Percentiles rank a stretch among this genome's conserved stretches.
Evolutionary conservation across 1,140 invertebrate genomes (phyloP).

Genomic region (Macrostomum lignano): DNA sequence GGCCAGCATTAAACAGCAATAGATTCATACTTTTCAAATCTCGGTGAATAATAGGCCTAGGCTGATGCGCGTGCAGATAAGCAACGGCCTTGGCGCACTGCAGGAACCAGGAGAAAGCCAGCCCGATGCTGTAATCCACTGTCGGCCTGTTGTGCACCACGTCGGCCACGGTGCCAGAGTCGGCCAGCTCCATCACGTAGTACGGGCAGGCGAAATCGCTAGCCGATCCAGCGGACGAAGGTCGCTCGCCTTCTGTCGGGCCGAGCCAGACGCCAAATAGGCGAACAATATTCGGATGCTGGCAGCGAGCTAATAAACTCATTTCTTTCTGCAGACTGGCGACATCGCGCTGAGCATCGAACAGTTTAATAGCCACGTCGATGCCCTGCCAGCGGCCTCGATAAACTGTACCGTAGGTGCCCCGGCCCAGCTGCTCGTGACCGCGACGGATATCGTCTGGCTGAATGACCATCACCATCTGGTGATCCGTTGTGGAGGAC

Average conservation of each 20-base stretch:
- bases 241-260: constrained; percentile 11
- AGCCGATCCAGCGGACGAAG: neutral
- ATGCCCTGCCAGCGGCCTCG: constrained; percentile 47
- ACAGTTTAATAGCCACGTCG: constrained; percentile 65
- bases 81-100: constrained; percentile 73
- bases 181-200: neutral
- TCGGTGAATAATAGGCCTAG: constrained; percentile 68
- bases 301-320: constrained; percentile 53
- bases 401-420: constrained; percentile 75
- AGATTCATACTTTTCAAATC: no score
- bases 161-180: constrained; percentile 4
- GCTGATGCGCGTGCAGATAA: constrained; percentile 73
- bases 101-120: constrained; percentile 44
- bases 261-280: constrained; percentile 77
- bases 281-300: constrained; percentile 69
- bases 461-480: no score
- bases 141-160: neutral
- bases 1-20: no score
- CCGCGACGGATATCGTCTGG: no score
- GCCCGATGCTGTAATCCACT: neutral
- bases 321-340: constrained; percentile 24
- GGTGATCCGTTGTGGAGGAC: no score
- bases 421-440: constrained; percentile 79
- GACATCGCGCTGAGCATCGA: constrained; percentile 54
- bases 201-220: neutral